phyloP scores from a whole-genome alignment of 2,888 invertebrate genomes.

The Ellobium chinense region DNA sequence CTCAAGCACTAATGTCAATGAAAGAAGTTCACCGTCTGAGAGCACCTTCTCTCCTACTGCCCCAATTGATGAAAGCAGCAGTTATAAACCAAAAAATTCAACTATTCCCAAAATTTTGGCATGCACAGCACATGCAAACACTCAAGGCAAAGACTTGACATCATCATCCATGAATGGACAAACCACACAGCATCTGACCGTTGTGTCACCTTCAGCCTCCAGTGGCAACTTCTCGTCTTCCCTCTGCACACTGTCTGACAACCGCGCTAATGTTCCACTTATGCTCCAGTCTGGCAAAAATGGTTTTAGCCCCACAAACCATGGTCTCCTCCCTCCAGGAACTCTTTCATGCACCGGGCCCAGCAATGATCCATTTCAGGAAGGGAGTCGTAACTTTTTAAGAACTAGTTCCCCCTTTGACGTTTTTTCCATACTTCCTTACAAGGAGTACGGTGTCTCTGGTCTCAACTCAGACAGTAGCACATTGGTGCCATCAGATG shows the following conservation, averaged over 20 bases:
- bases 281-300: too few relatives aligned
- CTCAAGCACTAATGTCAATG: too few relatives aligned
- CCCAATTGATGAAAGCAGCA: conserved; percentile 30
- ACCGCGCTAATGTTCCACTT: too few relatives aligned
- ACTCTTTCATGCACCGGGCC: not conserved
- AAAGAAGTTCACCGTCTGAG: too few relatives aligned
- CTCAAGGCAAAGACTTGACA: too few relatives aligned
- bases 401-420: conserved; percentile 27
- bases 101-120: too few relatives aligned
- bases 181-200: not conserved
- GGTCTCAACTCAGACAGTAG: conserved; percentile 13
- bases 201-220: not conserved
- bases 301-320: too few relatives aligned
- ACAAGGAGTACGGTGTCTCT: conserved; percentile 9
- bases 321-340: not conserved
- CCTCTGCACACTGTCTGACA: too few relatives aligned
- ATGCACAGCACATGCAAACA: not conserved
- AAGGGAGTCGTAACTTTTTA: not conserved
- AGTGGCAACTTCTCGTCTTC: not conserved
- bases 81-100: conserved; percentile 28
- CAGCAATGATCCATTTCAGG: not conserved
- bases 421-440: conserved; percentile 3
- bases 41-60: too few relatives aligned
- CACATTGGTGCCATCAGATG: not conserved
- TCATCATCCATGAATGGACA: not conserved